Evolutionary conservation across 1,140 invertebrate species (phyloP).

Genomic region (Drosophila kepulauana): DNA sequence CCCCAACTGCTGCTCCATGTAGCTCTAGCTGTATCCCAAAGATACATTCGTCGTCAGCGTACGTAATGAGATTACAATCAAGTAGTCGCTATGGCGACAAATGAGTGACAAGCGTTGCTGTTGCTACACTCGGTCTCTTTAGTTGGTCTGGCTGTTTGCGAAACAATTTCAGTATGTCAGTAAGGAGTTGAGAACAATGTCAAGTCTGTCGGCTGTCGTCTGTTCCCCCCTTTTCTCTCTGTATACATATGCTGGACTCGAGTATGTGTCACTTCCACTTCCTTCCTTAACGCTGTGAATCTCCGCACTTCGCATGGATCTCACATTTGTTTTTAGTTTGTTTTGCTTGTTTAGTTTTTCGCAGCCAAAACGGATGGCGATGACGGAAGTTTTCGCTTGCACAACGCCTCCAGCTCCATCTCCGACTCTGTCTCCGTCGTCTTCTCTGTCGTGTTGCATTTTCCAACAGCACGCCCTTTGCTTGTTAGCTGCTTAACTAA

Average conservation of each 20-base stretch:
- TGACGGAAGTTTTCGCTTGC: conserved; percentile 68
- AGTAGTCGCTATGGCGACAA: conserved; percentile 60
- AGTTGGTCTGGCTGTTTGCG: conserved; percentile 1
- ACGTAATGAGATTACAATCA: conserved; percentile 79
- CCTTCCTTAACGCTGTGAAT: conserved; percentile 33
- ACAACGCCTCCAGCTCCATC: conserved; percentile 15
- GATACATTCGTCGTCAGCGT: conserved; percentile 38
- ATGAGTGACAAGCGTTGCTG: conserved; percentile 65
- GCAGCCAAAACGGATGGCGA: conserved; percentile 38
- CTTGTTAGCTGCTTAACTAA: conserved; percentile 67
- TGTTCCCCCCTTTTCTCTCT: background rate
- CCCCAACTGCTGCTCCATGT: conserved; percentile 25
- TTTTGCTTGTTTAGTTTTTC: background rate
- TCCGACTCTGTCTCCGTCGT: background rate
- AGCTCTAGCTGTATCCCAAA: conserved; percentile 22
- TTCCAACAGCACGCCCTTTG: conserved; percentile 19
- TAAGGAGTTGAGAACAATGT: conserved; percentile 70
- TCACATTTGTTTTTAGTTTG: conserved; percentile 39
- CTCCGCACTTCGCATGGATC: conserved; percentile 1
- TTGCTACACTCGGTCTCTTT: conserved; percentile 6
- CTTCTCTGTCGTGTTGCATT: background rate
- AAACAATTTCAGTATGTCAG: conserved; percentile 70
- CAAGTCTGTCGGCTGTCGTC: conserved; percentile 4
- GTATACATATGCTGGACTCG: conserved; percentile 13
- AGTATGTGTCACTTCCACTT: conserved; percentile 67